Evolutionary conservation across 2,797 vertebrate species (phyloP), one percentile per base, ranked within the genome.

Genomic region (Oryzias dopingdopingensis): DNA sequence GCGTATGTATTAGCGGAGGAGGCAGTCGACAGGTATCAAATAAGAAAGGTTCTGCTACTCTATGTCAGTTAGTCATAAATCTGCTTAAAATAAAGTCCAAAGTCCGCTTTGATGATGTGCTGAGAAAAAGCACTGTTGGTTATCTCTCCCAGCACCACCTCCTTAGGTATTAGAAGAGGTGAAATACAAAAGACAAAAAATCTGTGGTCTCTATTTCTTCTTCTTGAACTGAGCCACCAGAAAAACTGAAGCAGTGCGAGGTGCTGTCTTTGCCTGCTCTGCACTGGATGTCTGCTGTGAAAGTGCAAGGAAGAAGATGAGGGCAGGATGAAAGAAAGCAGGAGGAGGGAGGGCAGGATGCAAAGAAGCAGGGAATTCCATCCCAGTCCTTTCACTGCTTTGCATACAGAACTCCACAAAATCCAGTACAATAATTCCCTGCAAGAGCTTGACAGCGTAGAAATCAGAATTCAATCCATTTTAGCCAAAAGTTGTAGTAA

Each of bases 261-360:
- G 73, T 83, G 88, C 86, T 85, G 80, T 64, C 80, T 83, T 81
- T 85, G 80, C 83, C 80, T 86, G 81, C 87, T 84, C 83, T 78
- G 84, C 71, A 74, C 75, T 82, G 81, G 72, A 80, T 82, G 83
- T 85, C 70, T 77, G 83, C 85, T 64, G 76, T 69, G 65, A 74
- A 73, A 79, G 65, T 81, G 83, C 69, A 77, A 67, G 66, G 48
- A 71, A 85, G 79, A 77, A 79, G 76, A 85, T 81, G 81, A 83
- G 74, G 59, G 60, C 64, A 74, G 64, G 72, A 80, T 73, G 53
- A 74, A 81, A 71, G 45, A 55, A 47, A 48, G 70, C 76, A 70
- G 64, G 74, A 70, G 64, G 74, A 72, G 83, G 74, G 78, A 77
- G 85, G 73, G 77, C 15, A 62, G 56, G 63, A 77, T 69, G 70